A percentile compares a stretch with the other conserved stretches of the same genome.
Evolutionary conservation across 2,888 invertebrate species (phyloP).

Genomic region (Heteropelma amictum): DNA sequence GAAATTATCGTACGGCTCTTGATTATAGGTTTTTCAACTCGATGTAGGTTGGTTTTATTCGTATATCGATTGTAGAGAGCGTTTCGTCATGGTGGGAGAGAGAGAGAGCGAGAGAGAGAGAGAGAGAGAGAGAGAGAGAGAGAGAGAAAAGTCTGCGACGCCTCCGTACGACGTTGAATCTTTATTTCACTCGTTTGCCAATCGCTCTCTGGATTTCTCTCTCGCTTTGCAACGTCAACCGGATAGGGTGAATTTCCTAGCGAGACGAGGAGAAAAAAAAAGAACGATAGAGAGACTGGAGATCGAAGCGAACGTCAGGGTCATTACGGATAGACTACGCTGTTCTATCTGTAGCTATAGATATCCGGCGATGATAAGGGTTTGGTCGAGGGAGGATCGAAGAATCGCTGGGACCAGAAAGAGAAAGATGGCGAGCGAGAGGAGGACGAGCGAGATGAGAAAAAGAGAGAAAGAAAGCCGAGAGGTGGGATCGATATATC

Average conservation of each 20-base stretch:
- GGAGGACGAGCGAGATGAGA: too few relatives aligned
- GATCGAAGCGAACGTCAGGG: constrained; percentile 52
- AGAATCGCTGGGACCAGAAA: constrained; percentile 28
- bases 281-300: constrained; percentile 57
- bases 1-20: background rate
- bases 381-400: constrained; percentile 36
- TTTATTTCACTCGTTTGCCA: constrained; percentile 54
- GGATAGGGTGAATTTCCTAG: constrained; percentile 45
- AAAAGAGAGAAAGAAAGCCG: too few relatives aligned
- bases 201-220: constrained; percentile 40
- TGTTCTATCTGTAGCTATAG: constrained; percentile 42
- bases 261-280: constrained; percentile 45
- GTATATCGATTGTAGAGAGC: background rate
- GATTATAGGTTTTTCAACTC: background rate
- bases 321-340: constrained; percentile 55
- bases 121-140: background rate
- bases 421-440: constrained; percentile 48
- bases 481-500: constrained; percentile 22
- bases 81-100: background rate
- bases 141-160: constrained; percentile 1
- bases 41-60: background rate
- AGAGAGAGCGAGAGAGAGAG: background rate
- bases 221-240: constrained; percentile 44
- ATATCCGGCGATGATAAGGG: constrained; percentile 54
- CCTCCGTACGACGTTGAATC: constrained; percentile 4